Conservation (phyloP, 2,113 vertebrate genomes). For the Neotoma lepida region DNA sequence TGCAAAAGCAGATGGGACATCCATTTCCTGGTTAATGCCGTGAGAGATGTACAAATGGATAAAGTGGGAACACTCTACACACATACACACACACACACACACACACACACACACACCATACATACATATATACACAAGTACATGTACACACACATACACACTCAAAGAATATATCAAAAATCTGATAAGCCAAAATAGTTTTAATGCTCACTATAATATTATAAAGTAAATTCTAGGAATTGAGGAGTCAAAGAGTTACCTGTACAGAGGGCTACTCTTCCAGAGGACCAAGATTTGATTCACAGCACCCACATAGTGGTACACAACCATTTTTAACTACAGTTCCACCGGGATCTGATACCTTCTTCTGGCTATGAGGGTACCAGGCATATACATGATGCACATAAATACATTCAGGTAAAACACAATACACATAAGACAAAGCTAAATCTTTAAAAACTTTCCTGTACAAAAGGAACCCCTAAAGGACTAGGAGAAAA, state of each 20-base stretch:
- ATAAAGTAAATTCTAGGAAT: conserved; percentile 4
- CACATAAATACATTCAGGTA: no score
- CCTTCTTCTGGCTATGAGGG: not conserved
- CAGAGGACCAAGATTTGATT: no score
- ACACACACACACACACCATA: not conserved
- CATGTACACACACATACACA: rapidly evolving
- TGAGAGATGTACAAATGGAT: not conserved
- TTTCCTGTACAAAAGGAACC: not conserved
- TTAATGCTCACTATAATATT: not conserved
- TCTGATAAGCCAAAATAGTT: not conserved
- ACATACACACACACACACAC: no score
- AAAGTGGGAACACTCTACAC: not conserved
- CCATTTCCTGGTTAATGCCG: not conserved
- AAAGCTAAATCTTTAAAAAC: not conserved
- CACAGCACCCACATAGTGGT: no score
- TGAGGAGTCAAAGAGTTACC: conserved; percentile 1
- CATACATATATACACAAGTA: not conserved
- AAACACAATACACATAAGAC: not conserved
- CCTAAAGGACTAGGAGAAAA: not conserved
- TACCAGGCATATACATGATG: not conserved
- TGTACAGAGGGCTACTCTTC: not conserved
- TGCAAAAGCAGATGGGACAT: not conserved
- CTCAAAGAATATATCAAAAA: not conserved
- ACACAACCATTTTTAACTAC: not conserved
- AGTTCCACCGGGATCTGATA: not conserved